Base-by-base conservation (phyloP, 1,140 invertebrate genomes). In the Bombus pyrosoma region DNA sequence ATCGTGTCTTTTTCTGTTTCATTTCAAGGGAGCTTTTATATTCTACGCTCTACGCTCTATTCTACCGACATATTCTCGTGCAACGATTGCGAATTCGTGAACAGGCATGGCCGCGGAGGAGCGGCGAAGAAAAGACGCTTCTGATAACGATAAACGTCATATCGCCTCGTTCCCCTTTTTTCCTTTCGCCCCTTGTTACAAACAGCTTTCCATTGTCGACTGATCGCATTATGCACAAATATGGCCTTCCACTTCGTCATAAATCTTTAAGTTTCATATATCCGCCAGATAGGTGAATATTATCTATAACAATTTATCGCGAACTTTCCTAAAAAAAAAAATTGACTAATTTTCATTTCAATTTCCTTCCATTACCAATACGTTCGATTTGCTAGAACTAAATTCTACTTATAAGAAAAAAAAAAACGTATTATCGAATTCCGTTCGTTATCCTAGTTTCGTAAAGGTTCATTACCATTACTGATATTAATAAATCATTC, bases 71-170 rank as follows among this genome's bases (percentile, higher is more conserved):
- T 89, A 92, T 93, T 90, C 92, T 92, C 88, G 92, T 93, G 93
- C 91, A 90, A 93, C 91, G 89, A 89, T 83, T 92, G 92, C 64
- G 85, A 59, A 73, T 47, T 37, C 41, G 47, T 57, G 68, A 43
- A 66, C 59, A 43, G 53, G 69, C 12, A 69, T 77, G 75, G 59
- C 79, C 74, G 85, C 73, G 83, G 81, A 68, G 32, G 43, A 68
- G 74, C 59, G 81, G 90, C 84, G 87, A 71, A 91, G 87, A 90
- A 92, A 87, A 93, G 86, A 90, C 91, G 87, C 90, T 92, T 59
- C 86, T 81, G 93, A 94, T 94, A 94, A 92, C 93, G 93, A 93
- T 93, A 92, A 93, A 91, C 75, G 86, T 80, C 85, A 83, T 93
- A 94, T 94, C 92, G 88, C 59, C 34, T 81, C 85, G 85, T 86